Conservation (phyloP, 2,888 invertebrate species). For the Hypselothyrea guttata region DNA sequence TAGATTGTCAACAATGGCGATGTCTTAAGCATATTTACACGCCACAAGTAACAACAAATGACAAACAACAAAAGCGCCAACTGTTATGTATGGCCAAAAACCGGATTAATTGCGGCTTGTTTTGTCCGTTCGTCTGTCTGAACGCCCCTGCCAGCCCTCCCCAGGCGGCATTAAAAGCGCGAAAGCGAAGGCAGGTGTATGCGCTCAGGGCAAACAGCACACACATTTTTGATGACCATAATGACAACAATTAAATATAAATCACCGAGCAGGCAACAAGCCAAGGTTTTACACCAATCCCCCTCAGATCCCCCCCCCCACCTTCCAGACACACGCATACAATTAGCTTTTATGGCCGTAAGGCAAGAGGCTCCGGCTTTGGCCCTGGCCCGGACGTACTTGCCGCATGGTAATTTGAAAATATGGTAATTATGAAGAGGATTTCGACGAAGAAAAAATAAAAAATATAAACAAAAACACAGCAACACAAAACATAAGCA, state of each 20-base stretch:
- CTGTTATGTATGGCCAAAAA: too few species aligned
- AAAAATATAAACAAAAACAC: background rate
- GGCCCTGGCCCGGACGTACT: conserved; percentile 50
- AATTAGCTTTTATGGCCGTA: conserved; percentile 74
- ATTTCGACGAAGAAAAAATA: conserved; percentile 19
- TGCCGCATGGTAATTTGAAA: conserved; percentile 74
- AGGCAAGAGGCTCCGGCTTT: conserved; percentile 27
- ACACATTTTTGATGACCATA: conserved; percentile 73
- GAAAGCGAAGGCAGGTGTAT: conserved; percentile 40
- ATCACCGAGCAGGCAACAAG: conserved; percentile 67
- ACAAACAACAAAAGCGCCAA: conserved; percentile 53
- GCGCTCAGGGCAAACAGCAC: conserved; percentile 11
- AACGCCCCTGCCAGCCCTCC: too few species aligned
- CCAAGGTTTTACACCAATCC: conserved; percentile 33
- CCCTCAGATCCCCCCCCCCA: background rate
- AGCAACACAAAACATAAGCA: background rate
- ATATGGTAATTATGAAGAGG: conserved; percentile 75
- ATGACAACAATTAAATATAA: conserved; percentile 80
- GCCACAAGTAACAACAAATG: conserved; percentile 48
- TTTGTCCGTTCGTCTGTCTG: conserved; percentile 2
- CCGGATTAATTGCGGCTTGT: conserved; percentile 10
- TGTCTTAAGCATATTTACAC: conserved; percentile 50
- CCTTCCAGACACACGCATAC: conserved; percentile 68
- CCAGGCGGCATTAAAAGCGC: conserved; percentile 22
- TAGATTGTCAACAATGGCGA: conserved; percentile 35